Evolutionary conservation across 2,888 invertebrate species (phyloP).

Genomic region (Sylvicola cinctus): DNA sequence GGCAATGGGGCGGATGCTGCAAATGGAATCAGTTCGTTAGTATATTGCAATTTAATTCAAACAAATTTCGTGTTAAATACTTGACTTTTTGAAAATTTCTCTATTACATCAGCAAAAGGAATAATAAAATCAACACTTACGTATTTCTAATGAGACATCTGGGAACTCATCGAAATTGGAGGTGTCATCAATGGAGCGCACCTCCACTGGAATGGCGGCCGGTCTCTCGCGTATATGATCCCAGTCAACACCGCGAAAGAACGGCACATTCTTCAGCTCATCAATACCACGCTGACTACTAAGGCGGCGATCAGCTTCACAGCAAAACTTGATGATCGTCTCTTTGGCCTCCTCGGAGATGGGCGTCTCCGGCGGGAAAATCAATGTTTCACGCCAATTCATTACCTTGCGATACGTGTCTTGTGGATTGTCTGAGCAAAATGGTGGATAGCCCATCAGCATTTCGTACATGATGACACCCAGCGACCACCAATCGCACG

Average conservation of each 20-base stretch:
- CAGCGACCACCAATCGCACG: conserved; percentile 99
- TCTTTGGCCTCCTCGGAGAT: conserved; percentile 96
- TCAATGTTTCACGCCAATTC: conserved; percentile 97
- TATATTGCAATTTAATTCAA: conserved; percentile 2
- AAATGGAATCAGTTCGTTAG: background rate
- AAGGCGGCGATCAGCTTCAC: conserved; percentile 82
- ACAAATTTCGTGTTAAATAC: conserved; percentile 3
- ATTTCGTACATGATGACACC: conserved; percentile 99
- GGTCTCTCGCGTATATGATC: conserved; percentile 96
- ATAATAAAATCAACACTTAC: conserved; percentile 37
- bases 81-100: conserved; percentile 3
- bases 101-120: conserved; percentile 2
- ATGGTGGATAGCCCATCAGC: conserved; percentile 99
- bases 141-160: conserved; percentile 94
- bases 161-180: conserved; percentile 99
- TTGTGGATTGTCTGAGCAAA: conserved; percentile 77
- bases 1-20: conserved; percentile 69
- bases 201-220: conserved; percentile 93
- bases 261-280: conserved; percentile 79
- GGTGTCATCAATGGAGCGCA: conserved; percentile 97
- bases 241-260: conserved; percentile 98
- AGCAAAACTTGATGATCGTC: conserved; percentile 89
- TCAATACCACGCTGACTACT: conserved; percentile 81
- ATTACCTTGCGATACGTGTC: conserved; percentile 62
- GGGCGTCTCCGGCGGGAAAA: conserved; percentile 98